phyloP scores from a whole-genome alignment of 1,140 invertebrate species.

The Trissolcus basalis region DNA sequence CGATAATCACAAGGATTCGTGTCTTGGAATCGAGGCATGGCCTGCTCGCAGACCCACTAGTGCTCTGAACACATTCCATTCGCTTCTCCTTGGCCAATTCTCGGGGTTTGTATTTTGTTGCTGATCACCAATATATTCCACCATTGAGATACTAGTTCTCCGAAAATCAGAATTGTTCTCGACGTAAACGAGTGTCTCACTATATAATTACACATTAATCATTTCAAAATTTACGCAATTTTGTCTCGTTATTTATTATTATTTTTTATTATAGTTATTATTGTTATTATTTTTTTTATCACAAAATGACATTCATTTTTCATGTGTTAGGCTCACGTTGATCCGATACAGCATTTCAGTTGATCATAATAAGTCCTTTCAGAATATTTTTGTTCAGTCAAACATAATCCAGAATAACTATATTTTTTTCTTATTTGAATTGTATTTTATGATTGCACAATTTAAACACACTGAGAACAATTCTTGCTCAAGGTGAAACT shows the following conservation, averaged over 20 bases:
- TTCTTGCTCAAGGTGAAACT: constrained; percentile 63
- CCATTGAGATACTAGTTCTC: constrained; percentile 64
- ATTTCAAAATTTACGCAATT: constrained; percentile 55
- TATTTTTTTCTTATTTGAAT: constrained; percentile 10
- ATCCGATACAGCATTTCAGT: constrained; percentile 7
- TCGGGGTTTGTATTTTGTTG: constrained; percentile 73
- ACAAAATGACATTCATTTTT: constrained; percentile 57
- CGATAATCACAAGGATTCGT: constrained; percentile 71
- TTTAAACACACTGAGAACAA: constrained; percentile 62
- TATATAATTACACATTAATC: constrained; percentile 46
- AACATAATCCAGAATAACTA: background rate
- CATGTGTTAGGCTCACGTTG: constrained; percentile 51
- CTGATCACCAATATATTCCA: constrained; percentile 71
- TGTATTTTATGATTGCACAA: constrained; percentile 26
- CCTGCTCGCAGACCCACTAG: constrained; percentile 72
- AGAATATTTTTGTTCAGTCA: constrained; percentile 1
- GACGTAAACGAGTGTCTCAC: constrained; percentile 56
- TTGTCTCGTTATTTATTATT: constrained; percentile 9
- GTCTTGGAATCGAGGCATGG: constrained; percentile 72
- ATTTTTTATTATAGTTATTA: background rate
- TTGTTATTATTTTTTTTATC: constrained; percentile 43
- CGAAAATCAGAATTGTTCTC: constrained; percentile 63
- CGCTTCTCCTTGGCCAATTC: constrained; percentile 72
- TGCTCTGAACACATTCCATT: constrained; percentile 72
- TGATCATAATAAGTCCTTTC: too few species aligned